Base-by-base conservation (phyloP, 2,113 vertebrate species). In the Periophthalmodon schlosseri region DNA sequence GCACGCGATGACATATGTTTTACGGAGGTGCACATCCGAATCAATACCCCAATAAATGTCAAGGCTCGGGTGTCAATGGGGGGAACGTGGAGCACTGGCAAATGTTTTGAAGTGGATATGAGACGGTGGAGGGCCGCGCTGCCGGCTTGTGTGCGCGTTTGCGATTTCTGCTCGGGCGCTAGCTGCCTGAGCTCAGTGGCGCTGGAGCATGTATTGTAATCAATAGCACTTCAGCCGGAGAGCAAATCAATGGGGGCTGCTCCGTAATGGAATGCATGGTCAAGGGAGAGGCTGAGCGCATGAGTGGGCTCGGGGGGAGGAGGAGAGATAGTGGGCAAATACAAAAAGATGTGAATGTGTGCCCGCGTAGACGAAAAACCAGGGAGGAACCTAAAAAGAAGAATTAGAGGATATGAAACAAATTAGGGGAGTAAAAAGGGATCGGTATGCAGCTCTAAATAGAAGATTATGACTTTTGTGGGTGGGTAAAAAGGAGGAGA, bases 171-270 rank as follows among this genome's bases (percentile, higher is more conserved):
- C 79, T 77, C 70, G 8, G 75, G 75, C 23, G n/a, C 67, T 67
- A 68, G 70, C 28, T 65, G 78, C 72, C 71, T 70, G 44, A 70
- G 76, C 76, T 88, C 75, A 82, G 89, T 76, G 81, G 80, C 83
- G 88, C 68, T 84, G 87, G 79, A 87, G 83, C 89, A 86, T 91
- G 89, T 86, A 85, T 69, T 86, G 81, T 82, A 87, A 91, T 92
- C 91, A 92, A 92, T 90, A 91, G 86, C 90, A 88, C 89, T 91
- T 91, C 85, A 89, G 85, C 87, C 75, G 47, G 83, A 89, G 82
- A 91, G 82, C 74, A 89, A 87, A 91, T 92, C 89, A 89, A 92
- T 90, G 83, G 70, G 78, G 70, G 80, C 84, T 86, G 80, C 75
- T 68, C 78, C 82, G 83, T 87, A 88, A 88, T 88, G 75, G 86